Evolutionary conservation across 2,113 vertebrate genomes (phyloP), one percentile per base, ranked within the genome.

Genomic region (Salminus brasiliensis): DNA sequence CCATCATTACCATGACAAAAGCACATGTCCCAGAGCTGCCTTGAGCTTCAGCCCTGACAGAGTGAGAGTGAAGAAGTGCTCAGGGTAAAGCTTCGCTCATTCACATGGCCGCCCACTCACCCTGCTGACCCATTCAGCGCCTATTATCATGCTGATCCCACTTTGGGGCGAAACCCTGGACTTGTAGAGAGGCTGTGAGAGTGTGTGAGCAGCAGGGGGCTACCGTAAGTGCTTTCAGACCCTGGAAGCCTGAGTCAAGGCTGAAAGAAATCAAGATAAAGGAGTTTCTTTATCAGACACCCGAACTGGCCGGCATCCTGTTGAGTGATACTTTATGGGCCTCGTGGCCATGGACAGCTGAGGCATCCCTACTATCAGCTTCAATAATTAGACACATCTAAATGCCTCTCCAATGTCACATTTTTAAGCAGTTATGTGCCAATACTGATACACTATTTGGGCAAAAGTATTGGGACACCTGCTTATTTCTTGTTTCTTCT

Each of bases 1-100:
- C 80, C 81, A 70, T 76, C 79, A 91, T 93, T 92, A 91, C 77
- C 90, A 92, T 93, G 80, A 93, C 90, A 93, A 93, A 91, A 89
- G 83, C 85, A 83, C 86, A 87, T 67, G 60, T 86, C 86, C 62
- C 84, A 2, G 53, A 84, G 34, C 62, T 86, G 88, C 87, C 83
- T 81, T 91, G 89, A 91, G 91, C 91, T 86, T 88, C 89, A 85
- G 86, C 81, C 86, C 90, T 81, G 87, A 80, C 85, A 72, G 87
- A 81, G 80, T 81, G 78, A 81, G 78, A 88, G 74, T 80, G 84
- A 88, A 89, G 89, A 92, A 91, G 89, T 88, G 73, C 79, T 85
- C 84, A 87, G 78, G 75, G 47, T 77, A 72, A 79, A 84, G 84
- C 83, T 68, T 76, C 79, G 75, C 73, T 83, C 81, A 86, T 89